phyloP scores from a whole-genome alignment of 2,797 vertebrate species.

The Cyprinella venusta region DNA sequence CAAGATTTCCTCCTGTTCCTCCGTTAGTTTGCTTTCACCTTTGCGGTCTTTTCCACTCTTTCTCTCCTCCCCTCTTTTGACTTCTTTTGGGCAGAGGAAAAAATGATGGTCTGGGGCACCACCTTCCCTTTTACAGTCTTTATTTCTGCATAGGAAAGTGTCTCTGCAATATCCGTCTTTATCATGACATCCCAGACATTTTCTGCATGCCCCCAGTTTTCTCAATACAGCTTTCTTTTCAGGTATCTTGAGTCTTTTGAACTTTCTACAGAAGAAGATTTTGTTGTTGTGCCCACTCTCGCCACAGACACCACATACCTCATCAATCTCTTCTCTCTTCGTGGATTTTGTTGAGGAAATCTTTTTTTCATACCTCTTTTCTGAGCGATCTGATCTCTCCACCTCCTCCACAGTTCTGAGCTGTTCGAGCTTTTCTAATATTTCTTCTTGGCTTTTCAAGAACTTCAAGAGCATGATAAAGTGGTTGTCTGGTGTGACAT shows the following conservation, averaged over 20 bases:
- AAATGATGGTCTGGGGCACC: not conserved
- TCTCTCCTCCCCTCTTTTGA: not conserved
- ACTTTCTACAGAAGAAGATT: not conserved
- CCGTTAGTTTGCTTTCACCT: not conserved
- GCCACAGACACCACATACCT: not conserved
- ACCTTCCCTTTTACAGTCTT: conserved; percentile 3
- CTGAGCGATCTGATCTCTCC: not conserved
- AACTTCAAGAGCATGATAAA: not conserved
- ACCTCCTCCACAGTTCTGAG: not conserved
- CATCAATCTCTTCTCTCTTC: not conserved
- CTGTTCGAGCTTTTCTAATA: not conserved
- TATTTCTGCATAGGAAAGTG: not conserved
- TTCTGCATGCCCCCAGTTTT: not conserved
- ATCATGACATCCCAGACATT: not conserved
- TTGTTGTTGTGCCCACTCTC: not conserved
- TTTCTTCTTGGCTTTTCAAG: not conserved
- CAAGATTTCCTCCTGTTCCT: not conserved
- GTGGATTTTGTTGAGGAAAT: not conserved
- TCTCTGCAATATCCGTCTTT: not conserved
- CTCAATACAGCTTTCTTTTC: not conserved
- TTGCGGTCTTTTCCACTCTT: not conserved
- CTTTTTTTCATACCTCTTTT: not conserved
- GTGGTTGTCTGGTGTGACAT: not conserved
- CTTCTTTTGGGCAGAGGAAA: not conserved
- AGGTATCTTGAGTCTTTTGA: not conserved